Percentiles rank a stretch among this genome's conserved stretches.
phyloP scores from a whole-genome alignment of 1,140 invertebrate genomes.

The Nebria ingens region DNA sequence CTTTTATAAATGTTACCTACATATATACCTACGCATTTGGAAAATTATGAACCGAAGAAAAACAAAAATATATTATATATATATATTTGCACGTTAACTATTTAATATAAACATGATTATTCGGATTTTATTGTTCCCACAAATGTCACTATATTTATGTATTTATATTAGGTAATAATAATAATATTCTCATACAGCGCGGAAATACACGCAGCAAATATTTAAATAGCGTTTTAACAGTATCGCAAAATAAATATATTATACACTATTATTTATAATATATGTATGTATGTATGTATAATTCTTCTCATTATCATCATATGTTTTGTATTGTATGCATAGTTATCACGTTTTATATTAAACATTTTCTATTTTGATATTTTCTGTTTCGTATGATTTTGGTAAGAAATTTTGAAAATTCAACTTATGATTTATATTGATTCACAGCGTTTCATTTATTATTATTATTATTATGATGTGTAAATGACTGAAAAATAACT shows the following conservation, averaged over 20 bases:
- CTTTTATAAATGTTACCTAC: no score
- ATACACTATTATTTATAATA: neutral
- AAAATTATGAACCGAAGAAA: no score
- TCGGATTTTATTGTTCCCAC: conserved; percentile 7
- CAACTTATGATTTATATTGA: no score
- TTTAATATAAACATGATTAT: neutral
- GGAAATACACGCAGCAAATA: neutral
- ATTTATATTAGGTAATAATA: neutral
- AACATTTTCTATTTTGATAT: neutral
- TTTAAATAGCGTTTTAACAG: neutral
- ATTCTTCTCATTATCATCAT: neutral
- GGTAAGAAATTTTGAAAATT: neutral
- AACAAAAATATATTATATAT: no score
- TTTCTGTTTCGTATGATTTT: no score
- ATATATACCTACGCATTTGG: no score
- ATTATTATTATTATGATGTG: no score
- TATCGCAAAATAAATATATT: neutral
- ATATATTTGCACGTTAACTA: neutral
- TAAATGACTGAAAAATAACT: no score
- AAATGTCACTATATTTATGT: neutral
- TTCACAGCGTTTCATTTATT: no score
- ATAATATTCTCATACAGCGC: neutral
- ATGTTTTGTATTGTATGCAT: neutral
- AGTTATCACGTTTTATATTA: neutral
- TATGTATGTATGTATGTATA: neutral